phyloP scores from a whole-genome alignment of 2,888 invertebrate genomes.

The Catocala sponsa region DNA sequence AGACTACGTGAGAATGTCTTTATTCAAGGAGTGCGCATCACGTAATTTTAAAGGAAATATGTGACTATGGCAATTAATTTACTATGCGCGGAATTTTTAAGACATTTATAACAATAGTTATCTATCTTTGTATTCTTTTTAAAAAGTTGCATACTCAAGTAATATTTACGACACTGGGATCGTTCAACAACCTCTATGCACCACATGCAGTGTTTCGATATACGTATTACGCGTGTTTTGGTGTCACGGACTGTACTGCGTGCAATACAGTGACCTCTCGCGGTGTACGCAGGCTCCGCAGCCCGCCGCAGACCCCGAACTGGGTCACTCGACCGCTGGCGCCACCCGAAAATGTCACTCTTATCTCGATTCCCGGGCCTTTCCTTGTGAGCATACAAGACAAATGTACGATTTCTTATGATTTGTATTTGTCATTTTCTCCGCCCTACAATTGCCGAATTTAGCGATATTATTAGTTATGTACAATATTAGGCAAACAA shows the following conservation, averaged over 20 bases:
- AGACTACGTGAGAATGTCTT: constrained; percentile 66
- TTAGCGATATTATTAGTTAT: constrained; percentile 39
- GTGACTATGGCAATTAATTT: constrained; percentile 42
- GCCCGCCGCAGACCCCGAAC: constrained; percentile 68
- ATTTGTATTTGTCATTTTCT: constrained; percentile 24
- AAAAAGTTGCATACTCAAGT: constrained; percentile 45
- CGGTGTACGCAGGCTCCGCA: constrained; percentile 72
- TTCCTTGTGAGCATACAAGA: constrained; percentile 17
- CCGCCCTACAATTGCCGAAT: constrained; percentile 31
- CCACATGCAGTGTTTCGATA: constrained; percentile 47
- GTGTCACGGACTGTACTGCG: constrained; percentile 61
- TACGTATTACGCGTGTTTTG: constrained; percentile 56
- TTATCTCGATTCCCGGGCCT: constrained; percentile 32
- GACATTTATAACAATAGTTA: too few species aligned
- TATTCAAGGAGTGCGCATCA: constrained; percentile 43
- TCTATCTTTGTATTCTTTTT: constrained; percentile 13
- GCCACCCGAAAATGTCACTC: constrained; percentile 65
- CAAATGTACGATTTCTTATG: constrained; percentile 23
- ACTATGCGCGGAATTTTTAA: constrained; percentile 17
- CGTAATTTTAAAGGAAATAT: constrained; percentile 55
- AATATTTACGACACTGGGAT: constrained; percentile 46
- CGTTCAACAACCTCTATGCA: constrained; percentile 38
- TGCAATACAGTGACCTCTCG: constrained; percentile 68
- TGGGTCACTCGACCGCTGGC: constrained; percentile 72
- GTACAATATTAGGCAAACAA: constrained; percentile 33